Percentiles rank a stretch among this genome's conserved stretches.
phyloP scores from a whole-genome alignment of 2,888 invertebrate species.

The Diabrotica balteata region DNA sequence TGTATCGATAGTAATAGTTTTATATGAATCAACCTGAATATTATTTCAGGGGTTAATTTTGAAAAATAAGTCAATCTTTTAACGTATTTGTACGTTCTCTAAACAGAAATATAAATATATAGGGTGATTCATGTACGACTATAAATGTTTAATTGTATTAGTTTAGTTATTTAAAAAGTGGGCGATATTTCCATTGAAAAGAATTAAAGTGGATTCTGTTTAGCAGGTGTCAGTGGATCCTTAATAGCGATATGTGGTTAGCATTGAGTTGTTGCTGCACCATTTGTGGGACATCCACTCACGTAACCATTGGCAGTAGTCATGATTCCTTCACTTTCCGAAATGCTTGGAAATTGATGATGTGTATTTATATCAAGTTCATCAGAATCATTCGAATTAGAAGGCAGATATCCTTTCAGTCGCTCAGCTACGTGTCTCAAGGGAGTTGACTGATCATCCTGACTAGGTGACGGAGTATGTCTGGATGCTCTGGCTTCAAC shows the following conservation, averaged over 20 bases:
- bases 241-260: constrained; percentile 49
- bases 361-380: constrained; percentile 46
- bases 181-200: too few relatives aligned
- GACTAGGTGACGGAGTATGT: constrained; percentile 48
- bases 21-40: too few relatives aligned
- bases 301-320: constrained; percentile 58
- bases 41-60: too few relatives aligned
- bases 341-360: constrained; percentile 54
- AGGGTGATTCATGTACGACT: too few relatives aligned
- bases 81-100: too few relatives aligned
- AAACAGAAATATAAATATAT: too few relatives aligned
- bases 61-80: too few relatives aligned
- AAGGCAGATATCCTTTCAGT: constrained; percentile 41
- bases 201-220: constrained; percentile 1
- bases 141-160: too few relatives aligned
- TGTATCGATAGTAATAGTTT: too few relatives aligned
- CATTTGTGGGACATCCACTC: constrained; percentile 54
- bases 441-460: constrained; percentile 56
- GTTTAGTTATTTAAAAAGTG: too few relatives aligned
- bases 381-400: constrained; percentile 49
- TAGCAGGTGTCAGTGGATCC: constrained; percentile 17
- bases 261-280: constrained; percentile 55
- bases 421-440: constrained; percentile 50
- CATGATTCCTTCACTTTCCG: constrained; percentile 48
- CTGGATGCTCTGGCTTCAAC: constrained; percentile 61